These are phyloP conservation scores for Sphyrna mokarran DNA, from an alignment of 2,113 vertebrate species.

Conservation along the genomic window DNA sequence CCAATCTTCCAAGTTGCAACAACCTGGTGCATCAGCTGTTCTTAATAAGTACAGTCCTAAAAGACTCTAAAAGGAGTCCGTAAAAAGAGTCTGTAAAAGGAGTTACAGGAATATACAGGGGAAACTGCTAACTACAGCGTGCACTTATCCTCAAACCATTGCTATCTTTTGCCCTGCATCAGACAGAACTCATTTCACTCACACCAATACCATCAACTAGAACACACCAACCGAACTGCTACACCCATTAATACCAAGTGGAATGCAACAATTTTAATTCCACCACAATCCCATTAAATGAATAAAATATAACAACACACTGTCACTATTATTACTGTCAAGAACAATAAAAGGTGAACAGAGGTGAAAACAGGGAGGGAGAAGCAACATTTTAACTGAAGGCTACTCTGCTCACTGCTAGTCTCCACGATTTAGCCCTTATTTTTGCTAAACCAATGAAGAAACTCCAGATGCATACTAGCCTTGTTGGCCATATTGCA, in stretches of 20 bases:
- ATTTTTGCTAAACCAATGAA: neutral
- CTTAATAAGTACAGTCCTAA: neutral
- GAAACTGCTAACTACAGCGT: neutral
- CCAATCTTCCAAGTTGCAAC: neutral
- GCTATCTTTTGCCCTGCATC: neutral
- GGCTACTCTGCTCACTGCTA: neutral
- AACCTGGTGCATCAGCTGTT: neutral
- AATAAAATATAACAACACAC: neutral
- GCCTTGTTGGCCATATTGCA: no score
- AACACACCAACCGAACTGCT: neutral
- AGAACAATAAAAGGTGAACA: neutral
- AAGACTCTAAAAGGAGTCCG: neutral
- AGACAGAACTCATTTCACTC: neutral
- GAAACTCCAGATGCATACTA: neutral
- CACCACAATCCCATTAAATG: neutral
- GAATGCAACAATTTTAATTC: neutral
- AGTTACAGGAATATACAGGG: neutral
- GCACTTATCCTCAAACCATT: neutral
- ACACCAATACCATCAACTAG: neutral
- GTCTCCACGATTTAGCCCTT: neutral
- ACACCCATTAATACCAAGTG: neutral
- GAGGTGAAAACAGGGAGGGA: neutral
- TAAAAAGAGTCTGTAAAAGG: neutral
- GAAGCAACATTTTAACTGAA: neutral
- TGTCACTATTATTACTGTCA: neutral